A percentile compares a stretch with the other conserved stretches of the same genome.
These are phyloP conservation scores for Orchesella cincta DNA, from an alignment of 1,140 invertebrate genomes.

Conservation along the genomic window DNA sequence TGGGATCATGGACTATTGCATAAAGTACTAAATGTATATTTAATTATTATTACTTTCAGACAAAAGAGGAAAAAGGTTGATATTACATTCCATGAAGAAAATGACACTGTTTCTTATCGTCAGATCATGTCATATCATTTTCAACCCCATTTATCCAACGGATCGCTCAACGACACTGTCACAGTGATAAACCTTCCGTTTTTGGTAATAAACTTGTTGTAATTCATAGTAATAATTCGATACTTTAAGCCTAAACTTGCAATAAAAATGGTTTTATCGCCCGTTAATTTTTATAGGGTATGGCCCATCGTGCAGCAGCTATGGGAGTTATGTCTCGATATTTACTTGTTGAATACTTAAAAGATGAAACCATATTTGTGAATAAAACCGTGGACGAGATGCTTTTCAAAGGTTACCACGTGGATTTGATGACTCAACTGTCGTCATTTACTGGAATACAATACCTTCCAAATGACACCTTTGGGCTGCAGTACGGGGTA, in stretches of 20 bases:
- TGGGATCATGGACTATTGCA: no score
- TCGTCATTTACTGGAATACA: conserved; percentile 19
- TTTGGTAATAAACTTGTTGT: conserved; percentile 55
- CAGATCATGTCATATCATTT: conserved; percentile 59
- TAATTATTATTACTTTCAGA: background rate
- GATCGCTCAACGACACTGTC: conserved; percentile 57
- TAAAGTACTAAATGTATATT: background rate
- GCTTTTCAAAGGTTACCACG: conserved; percentile 37
- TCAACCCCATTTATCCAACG: conserved; percentile 56
- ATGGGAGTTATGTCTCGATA: background rate
- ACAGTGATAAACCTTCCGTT: conserved; percentile 59
- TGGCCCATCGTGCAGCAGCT: background rate
- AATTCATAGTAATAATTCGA: no score
- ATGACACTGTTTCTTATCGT: conserved; percentile 60
- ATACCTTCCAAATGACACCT: conserved; percentile 38
- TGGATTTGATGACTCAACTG: conserved; percentile 28
- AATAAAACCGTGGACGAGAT: conserved; percentile 33
- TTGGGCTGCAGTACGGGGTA: conserved; percentile 40
- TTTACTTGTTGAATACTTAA: conserved; percentile 31
- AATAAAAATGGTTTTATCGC: no score
- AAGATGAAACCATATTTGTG: conserved; percentile 18
- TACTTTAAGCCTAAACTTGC: no score
- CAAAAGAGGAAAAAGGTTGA: conserved; percentile 21
- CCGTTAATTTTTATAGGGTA: background rate
- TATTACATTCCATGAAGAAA: conserved; percentile 47